A percentile compares a stretch with the other conserved stretches of the same genome.
Evolutionary conservation across 2,797 vertebrate genomes (phyloP).

Genomic region (Myotis findleyi): DNA sequence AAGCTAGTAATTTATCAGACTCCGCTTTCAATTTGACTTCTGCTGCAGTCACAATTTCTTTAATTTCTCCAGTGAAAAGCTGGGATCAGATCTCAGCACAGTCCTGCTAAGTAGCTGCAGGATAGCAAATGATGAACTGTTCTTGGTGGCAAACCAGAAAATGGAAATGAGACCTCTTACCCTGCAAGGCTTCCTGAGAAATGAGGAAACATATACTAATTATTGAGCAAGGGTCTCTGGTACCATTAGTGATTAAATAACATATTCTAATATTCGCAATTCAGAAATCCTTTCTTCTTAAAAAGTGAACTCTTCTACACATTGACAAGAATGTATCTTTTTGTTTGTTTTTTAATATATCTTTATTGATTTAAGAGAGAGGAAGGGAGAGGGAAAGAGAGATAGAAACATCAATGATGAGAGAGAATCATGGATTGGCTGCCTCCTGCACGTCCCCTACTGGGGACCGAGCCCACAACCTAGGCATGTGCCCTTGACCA

Average conservation of each 20-base stretch:
- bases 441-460: too few species aligned
- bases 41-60: neutral
- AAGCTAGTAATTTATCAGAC: neutral
- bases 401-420: too few species aligned
- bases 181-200: neutral
- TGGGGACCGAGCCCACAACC: too few species aligned
- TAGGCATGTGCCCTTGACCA: too few species aligned
- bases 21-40: neutral
- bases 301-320: neutral
- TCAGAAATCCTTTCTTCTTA: neutral
- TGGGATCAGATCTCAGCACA: neutral
- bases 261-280: neutral
- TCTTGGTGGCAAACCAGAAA: neutral
- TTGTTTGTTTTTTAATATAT: too few species aligned
- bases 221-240: neutral
- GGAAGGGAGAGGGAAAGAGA: too few species aligned
- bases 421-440: too few species aligned
- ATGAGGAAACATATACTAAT: neutral
- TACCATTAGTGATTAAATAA: neutral
- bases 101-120: neutral
- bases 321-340: neutral
- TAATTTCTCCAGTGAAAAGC: neutral
- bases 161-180: neutral
- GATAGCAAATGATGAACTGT: neutral
- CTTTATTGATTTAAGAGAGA: too few species aligned